A percentile compares a stretch with the other conserved stretches of the same genome.
Evolutionary conservation across 2,113 vertebrate genomes (phyloP).

Genomic region (Aptenodytes forsteri): DNA sequence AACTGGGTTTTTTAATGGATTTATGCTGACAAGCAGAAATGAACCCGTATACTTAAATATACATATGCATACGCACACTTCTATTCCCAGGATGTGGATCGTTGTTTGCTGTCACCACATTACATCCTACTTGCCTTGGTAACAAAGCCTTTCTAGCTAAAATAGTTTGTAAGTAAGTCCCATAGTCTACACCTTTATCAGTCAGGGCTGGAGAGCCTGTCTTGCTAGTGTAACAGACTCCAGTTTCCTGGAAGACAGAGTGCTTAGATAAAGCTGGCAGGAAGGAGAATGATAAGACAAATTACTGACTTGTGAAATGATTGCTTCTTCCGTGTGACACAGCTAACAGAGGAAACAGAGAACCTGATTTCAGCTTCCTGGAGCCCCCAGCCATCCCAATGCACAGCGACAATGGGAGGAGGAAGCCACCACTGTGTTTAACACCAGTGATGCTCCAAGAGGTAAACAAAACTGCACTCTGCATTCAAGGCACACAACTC

Average conservation of each 20-base stretch:
- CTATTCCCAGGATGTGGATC: rapidly evolving
- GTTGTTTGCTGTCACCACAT: not conserved
- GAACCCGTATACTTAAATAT: not conserved
- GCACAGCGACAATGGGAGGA: not conserved
- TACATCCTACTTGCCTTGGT: not conserved
- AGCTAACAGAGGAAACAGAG: not conserved
- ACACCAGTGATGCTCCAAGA: not conserved
- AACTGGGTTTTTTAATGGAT: not conserved
- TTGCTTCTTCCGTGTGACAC: not conserved
- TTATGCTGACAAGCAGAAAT: not conserved
- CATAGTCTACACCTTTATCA: not conserved
- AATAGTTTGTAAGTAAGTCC: not conserved
- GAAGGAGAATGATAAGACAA: not conserved
- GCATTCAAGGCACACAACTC: not conserved
- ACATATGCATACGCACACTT: not conserved
- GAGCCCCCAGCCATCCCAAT: not conserved
- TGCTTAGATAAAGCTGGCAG: not conserved
- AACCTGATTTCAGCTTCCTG: not conserved
- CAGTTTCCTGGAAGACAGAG: not conserved
- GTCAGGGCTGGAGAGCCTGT: not conserved
- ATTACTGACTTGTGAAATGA: not conserved
- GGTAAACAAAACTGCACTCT: not conserved
- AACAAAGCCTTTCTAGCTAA: not conserved
- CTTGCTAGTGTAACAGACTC: not conserved
- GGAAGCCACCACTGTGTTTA: not conserved